These are phyloP conservation scores for Crotophaga sulcirostris DNA, from an alignment of 2,113 vertebrate genomes.

Conservation along the genomic window DNA sequence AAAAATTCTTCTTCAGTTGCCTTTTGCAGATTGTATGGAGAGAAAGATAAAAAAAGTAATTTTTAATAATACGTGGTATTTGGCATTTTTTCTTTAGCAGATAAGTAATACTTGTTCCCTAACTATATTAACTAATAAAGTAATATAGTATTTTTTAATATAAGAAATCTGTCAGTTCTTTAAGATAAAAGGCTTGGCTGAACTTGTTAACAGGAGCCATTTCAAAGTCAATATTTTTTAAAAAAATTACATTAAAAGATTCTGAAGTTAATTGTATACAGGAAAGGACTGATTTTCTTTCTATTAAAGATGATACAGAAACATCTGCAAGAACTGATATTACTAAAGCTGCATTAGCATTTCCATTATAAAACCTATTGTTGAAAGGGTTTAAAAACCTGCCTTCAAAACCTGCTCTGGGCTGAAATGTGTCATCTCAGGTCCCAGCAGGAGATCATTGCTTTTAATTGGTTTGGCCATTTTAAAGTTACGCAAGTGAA, in stretches of 20 bases:
- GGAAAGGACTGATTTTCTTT: conserved; percentile 8
- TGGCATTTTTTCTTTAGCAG: background rate
- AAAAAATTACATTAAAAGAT: background rate
- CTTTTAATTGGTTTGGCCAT: background rate
- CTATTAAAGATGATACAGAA: background rate
- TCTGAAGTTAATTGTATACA: background rate
- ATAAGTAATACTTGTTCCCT: background rate
- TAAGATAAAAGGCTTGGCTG: background rate
- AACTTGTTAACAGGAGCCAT: background rate
- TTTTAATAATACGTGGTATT: background rate
- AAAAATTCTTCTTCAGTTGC: background rate
- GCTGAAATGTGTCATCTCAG: conserved; percentile 61
- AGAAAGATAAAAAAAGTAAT: background rate
- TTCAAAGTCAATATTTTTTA: background rate
- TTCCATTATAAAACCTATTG: conserved; percentile 57
- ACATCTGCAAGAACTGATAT: conserved; percentile 24
- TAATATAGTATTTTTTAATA: background rate
- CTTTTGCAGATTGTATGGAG: background rate
- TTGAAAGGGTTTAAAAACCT: conserved; percentile 43
- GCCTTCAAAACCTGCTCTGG: conserved; percentile 40
- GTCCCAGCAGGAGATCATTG: background rate
- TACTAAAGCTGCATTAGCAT: conserved; percentile 62
- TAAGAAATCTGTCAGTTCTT: background rate
- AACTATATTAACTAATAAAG: background rate
- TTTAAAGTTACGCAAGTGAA: conserved; percentile 30